Percentiles rank a stretch among this genome's conserved stretches.
These are phyloP conservation scores for Gasterosteus aculeatus DNA, from an alignment of 2,113 vertebrate species.

Conservation along the genomic window DNA sequence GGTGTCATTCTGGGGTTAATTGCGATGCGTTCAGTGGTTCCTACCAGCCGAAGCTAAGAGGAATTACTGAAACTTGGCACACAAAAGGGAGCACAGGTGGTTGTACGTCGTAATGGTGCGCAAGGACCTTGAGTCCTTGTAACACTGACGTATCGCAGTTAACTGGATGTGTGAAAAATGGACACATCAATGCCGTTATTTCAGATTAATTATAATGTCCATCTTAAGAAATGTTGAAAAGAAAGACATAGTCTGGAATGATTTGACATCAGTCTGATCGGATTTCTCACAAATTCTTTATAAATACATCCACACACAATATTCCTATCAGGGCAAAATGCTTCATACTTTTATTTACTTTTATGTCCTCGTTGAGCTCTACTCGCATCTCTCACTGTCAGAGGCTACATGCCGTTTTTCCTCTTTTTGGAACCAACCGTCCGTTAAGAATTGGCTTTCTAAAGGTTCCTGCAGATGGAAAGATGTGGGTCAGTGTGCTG, in stretches of 20 bases:
- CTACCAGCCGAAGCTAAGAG: neutral
- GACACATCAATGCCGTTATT: neutral
- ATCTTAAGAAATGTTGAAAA: neutral
- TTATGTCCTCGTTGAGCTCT: neutral
- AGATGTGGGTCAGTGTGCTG: constrained; percentile 78
- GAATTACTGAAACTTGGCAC: constrained; percentile 28
- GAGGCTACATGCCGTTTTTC: neutral
- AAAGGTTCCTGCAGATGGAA: constrained; percentile 48
- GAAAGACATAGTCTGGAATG: neutral
- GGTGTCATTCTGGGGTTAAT: constrained; percentile 13
- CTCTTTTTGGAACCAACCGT: constrained; percentile 11
- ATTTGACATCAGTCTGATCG: neutral
- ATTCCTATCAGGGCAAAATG: neutral
- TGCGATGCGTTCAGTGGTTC: neutral
- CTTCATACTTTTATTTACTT: too few relatives aligned
- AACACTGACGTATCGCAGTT: constrained; percentile 8
- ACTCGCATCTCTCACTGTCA: too few relatives aligned
- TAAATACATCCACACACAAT: neutral
- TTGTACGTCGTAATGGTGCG: constrained; percentile 30
- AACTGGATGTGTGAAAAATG: neutral
- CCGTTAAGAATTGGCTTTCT: constrained; percentile 22
- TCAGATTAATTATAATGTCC: neutral
- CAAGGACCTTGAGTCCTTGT: constrained; percentile 50
- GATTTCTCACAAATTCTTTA: neutral
- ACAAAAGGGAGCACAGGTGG: constrained; percentile 54